A percentile compares a stretch with the other conserved stretches of the same genome.
Conservation (phyloP, 2,888 invertebrate species). For the Epinotia ramella region DNA sequence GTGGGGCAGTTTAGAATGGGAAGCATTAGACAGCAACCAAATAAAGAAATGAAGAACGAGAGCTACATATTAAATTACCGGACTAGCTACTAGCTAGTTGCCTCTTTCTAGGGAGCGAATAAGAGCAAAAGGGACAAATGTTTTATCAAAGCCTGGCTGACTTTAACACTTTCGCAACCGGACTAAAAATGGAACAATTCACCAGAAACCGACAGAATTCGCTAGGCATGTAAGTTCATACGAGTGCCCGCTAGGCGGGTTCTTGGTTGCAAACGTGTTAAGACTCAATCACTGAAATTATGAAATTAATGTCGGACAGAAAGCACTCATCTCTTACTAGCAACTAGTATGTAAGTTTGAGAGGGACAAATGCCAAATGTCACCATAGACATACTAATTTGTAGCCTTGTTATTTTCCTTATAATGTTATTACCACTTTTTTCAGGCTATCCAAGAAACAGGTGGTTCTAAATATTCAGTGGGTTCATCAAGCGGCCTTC, state of each 20-base stretch:
- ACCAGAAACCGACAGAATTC: too few species aligned
- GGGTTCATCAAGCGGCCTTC: conserved; percentile 90
- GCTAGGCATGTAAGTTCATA: too few species aligned
- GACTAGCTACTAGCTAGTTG: background rate
- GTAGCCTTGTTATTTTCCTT: background rate
- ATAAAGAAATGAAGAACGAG: background rate
- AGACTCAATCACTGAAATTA: too few species aligned
- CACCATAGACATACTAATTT: background rate
- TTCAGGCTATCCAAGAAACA: conserved; percentile 85
- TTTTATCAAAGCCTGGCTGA: too few species aligned
- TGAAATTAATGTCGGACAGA: too few species aligned
- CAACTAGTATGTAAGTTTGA: background rate
- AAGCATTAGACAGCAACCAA: background rate
- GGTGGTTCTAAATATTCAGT: conserved; percentile 89
- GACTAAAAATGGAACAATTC: too few species aligned
- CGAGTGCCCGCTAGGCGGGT: too few species aligned
- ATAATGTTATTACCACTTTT: conserved; percentile 47
- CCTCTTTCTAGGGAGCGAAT: too few species aligned
- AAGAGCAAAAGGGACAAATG: too few species aligned
- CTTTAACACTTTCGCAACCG: too few species aligned
- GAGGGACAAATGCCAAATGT: background rate
- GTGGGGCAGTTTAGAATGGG: too few species aligned
- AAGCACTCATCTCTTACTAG: background rate
- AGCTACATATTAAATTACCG: background rate
- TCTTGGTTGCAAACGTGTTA: too few species aligned